Percentiles rank a stretch among this genome's conserved stretches.
Conservation (phyloP, 2,113 vertebrate species). For the Dipodomys spectabilis region DNA sequence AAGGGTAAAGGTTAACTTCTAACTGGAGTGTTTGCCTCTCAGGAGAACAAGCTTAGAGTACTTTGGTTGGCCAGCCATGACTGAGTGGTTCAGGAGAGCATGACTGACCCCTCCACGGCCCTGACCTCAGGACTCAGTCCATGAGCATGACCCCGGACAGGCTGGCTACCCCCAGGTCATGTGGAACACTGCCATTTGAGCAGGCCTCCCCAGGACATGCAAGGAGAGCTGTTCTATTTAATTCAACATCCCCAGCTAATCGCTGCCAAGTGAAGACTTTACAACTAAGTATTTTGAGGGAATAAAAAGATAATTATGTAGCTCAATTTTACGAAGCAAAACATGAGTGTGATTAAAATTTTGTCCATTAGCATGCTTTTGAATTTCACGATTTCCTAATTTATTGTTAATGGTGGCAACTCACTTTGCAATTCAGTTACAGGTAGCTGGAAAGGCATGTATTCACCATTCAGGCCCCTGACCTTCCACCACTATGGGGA, state of each 20-base stretch:
- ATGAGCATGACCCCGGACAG: too few species aligned
- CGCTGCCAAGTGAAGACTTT: neutral
- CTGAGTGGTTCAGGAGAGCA: too few species aligned
- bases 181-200: too few species aligned
- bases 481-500: neutral
- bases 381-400: neutral
- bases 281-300: neutral
- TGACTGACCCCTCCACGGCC: too few species aligned
- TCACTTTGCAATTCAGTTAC: slow-evolving; percentile 9
- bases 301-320: neutral
- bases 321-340: neutral
- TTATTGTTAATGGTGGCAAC: neutral
- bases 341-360: neutral
- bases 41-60: too few species aligned
- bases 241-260: neutral
- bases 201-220: too few species aligned
- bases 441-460: neutral
- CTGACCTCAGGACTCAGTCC: too few species aligned
- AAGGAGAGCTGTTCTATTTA: neutral
- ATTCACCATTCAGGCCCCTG: neutral
- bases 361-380: neutral
- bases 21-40: too few species aligned
- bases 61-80: too few species aligned
- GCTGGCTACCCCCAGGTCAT: too few species aligned
- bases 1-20: too few species aligned